Conservation (phyloP, 2,113 vertebrate genomes). For the Suncus etruscus region DNA sequence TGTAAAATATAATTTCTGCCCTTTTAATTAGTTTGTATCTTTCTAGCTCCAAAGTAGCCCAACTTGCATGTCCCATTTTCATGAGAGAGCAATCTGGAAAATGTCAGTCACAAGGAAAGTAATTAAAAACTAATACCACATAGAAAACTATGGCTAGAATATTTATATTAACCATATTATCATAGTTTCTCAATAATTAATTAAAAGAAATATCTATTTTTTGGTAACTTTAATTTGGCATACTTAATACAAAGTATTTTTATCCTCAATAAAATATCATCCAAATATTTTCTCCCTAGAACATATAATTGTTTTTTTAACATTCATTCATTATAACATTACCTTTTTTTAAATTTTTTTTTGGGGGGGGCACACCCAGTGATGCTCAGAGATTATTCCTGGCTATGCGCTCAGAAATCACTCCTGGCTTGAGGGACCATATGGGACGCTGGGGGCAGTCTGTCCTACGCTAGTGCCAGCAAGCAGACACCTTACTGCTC, state of each 20-base stretch:
- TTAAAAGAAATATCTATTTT: background rate
- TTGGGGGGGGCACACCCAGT: too few species aligned
- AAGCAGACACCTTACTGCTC: too few species aligned
- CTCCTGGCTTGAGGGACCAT: too few species aligned
- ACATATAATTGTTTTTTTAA: constrained; percentile 39
- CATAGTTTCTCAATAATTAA: constrained; percentile 41
- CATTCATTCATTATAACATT: constrained; percentile 37
- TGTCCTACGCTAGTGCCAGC: too few species aligned
- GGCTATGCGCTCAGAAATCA: too few species aligned
- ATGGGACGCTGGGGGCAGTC: too few species aligned
- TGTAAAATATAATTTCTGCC: constrained; percentile 53
- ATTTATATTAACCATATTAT: constrained; percentile 32
- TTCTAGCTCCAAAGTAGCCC: constrained; percentile 52
- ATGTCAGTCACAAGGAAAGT: background rate
- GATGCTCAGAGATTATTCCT: too few species aligned
- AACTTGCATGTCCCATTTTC: constrained; percentile 57
- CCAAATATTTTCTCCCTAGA: constrained; percentile 52
- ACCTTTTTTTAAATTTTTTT: background rate
- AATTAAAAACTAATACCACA: constrained; percentile 28
- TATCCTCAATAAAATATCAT: constrained; percentile 41
- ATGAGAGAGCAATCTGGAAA: constrained; percentile 1
- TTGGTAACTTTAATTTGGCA: constrained; percentile 29
- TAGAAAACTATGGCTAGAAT: constrained; percentile 30
- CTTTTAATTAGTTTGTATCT: constrained; percentile 64
- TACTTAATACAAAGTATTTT: constrained; percentile 39